Conservation (phyloP, 2,113 vertebrate species). For the Sterrhoptilus dennistouni region DNA sequence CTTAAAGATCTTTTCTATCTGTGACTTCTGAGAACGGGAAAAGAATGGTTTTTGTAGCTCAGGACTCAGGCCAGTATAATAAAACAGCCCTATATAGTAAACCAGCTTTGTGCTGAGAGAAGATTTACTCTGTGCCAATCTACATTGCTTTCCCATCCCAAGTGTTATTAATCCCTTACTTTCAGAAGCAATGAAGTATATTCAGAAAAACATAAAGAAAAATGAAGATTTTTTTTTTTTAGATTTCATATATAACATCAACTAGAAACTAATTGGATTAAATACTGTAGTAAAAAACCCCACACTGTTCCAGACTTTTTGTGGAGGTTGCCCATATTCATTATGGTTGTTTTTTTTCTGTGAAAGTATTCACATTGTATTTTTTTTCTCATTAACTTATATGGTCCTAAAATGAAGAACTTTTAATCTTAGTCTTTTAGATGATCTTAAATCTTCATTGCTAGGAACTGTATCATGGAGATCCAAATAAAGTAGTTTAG, state of each 20-base stretch:
- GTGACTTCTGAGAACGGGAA: neutral
- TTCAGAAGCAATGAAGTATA: conserved; percentile 3
- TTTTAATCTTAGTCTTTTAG: neutral
- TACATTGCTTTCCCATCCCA: neutral
- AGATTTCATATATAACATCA: conserved; percentile 44
- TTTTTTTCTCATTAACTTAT: conserved; percentile 43
- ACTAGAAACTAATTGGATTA: conserved; percentile 56
- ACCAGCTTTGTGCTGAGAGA: neutral
- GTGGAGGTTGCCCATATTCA: conserved; percentile 38
- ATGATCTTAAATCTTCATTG: neutral
- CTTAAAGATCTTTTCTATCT: neutral
- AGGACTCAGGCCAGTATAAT: neutral
- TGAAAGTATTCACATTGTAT: conserved; percentile 31
- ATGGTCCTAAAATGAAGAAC: neutral
- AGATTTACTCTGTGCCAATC: neutral
- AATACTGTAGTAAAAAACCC: conserved; percentile 42
- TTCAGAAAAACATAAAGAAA: neutral
- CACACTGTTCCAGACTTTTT: conserved; percentile 3
- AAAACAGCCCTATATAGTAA: neutral
- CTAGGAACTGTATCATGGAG: neutral
- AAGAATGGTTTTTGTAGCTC: neutral
- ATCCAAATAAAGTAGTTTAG: neutral
- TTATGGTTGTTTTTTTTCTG: neutral
- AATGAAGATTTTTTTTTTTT: conserved; percentile 47
- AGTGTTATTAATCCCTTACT: neutral